These are phyloP conservation scores for Helarctos malayanus DNA, from an alignment of 2,797 vertebrate genomes.

Conservation along the genomic window DNA sequence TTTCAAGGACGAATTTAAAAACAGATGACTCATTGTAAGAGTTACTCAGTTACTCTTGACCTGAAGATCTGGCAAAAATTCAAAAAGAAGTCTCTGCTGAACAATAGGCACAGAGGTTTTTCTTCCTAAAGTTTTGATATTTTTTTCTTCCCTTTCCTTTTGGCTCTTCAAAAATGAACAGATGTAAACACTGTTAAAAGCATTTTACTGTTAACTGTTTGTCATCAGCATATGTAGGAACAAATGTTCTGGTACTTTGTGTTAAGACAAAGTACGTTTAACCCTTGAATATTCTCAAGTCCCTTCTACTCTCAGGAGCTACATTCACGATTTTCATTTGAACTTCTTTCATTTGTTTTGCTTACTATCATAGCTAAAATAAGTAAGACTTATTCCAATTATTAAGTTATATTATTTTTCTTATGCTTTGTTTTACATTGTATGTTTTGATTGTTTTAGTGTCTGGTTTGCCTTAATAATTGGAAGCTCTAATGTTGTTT, in stretches of 20 bases:
- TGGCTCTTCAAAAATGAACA: conserved; percentile 59
- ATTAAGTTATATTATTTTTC: conserved; percentile 70
- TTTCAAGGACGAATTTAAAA: conserved; percentile 61
- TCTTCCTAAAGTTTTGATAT: conserved; percentile 44
- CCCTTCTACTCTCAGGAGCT: conserved; percentile 45
- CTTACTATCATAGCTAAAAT: conserved; percentile 69
- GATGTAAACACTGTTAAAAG: conserved; percentile 57
- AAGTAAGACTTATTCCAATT: conserved; percentile 76
- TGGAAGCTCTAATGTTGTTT: conserved; percentile 73
- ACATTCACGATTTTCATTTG: conserved; percentile 68
- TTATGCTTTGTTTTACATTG: conserved; percentile 68
- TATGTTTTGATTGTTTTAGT: conserved; percentile 56
- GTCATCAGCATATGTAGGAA: conserved; percentile 36
- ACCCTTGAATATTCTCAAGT: conserved; percentile 26
- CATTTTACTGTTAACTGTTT: conserved; percentile 59
- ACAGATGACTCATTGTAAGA: conserved; percentile 69
- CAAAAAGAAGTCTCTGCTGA: conserved; percentile 60
- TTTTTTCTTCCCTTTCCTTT: conserved; percentile 57
- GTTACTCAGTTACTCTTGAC: conserved; percentile 45
- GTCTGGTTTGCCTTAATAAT: conserved; percentile 79
- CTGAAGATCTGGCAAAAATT: conserved; percentile 67
- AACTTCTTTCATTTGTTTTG: conserved; percentile 76
- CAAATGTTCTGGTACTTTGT: conserved; percentile 64
- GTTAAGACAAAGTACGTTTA: conserved; percentile 65
- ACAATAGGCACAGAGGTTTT: conserved; percentile 49